phyloP scores from a whole-genome alignment of 2,888 invertebrate genomes.

The Leptura quadrifasciata region DNA sequence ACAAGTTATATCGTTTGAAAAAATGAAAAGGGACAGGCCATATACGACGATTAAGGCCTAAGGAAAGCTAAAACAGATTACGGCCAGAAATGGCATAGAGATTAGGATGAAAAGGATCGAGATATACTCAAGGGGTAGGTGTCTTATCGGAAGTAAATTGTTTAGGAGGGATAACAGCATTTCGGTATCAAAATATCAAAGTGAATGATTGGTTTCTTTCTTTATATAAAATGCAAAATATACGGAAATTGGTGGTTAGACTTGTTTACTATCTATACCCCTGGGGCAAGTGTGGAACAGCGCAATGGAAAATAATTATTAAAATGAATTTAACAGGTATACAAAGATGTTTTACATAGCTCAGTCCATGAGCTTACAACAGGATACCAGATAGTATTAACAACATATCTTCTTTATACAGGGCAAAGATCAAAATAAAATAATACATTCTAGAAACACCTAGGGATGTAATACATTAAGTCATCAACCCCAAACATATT shows the following conservation, averaged over 20 bases:
- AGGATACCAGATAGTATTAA: no score
- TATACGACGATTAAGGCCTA: not conserved
- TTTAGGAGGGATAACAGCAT: slow-evolving; percentile 4
- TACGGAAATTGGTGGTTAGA: not conserved
- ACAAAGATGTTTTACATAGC: no score
- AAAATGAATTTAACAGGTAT: no score
- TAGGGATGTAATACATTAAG: no score
- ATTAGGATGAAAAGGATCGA: not conserved
- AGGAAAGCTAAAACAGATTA: slow-evolving; percentile 9
- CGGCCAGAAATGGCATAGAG: not conserved
- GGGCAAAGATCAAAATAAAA: no score
- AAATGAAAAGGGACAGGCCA: not conserved
- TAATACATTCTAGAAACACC: no score
- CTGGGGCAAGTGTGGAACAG: no score
- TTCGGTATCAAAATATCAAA: not conserved
- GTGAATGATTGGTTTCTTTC: not conserved
- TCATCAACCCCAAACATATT: no score
- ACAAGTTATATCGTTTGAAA: not conserved
- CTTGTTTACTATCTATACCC: not conserved
- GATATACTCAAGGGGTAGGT: slow-evolving; percentile 6
- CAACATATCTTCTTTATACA: no score
- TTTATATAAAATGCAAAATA: not conserved
- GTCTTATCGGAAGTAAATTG: not conserved
- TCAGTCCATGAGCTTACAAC: no score
- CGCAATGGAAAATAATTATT: no score